A percentile compares a stretch with the other conserved stretches of the same genome.
phyloP scores from a whole-genome alignment of 2,113 vertebrate genomes.

The Sturnus vulgaris region DNA sequence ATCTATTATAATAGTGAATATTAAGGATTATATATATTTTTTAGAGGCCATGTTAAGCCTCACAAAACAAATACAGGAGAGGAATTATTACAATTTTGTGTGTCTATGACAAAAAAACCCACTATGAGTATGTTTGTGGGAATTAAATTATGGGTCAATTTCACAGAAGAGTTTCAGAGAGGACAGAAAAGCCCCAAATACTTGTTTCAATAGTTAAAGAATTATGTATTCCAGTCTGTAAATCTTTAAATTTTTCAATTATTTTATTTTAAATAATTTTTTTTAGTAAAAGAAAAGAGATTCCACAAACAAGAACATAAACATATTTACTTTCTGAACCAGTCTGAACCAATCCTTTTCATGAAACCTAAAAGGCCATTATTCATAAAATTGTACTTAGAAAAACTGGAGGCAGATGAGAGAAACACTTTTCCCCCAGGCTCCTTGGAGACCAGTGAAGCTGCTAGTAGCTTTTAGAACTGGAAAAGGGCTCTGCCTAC shows the following conservation, averaged over 20 bases:
- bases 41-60: not conserved
- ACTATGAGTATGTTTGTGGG: not conserved
- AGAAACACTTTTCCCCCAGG: not conserved
- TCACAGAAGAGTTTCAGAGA: not conserved
- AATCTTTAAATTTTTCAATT: not conserved
- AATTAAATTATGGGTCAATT: not conserved
- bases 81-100: not conserved
- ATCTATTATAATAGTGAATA: not conserved
- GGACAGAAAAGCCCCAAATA: not conserved
- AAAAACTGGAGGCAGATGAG: constrained; percentile 2
- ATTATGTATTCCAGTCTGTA: not conserved
- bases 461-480: constrained; percentile 12
- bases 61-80: not conserved
- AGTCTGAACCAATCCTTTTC: not conserved
- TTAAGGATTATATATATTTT: not conserved
- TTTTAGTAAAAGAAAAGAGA: not conserved
- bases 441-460: constrained; percentile 45
- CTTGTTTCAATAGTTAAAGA: not conserved
- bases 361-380: not conserved
- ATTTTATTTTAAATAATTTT: not conserved
- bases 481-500: not conserved
- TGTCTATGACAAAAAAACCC: not conserved
- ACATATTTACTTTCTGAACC: not conserved
- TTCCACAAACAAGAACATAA: not conserved
- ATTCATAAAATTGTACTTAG: not conserved